A percentile compares a stretch with the other conserved stretches of the same genome.
Conservation (phyloP, 2,113 vertebrate genomes). For the Calidris pygmaea region DNA sequence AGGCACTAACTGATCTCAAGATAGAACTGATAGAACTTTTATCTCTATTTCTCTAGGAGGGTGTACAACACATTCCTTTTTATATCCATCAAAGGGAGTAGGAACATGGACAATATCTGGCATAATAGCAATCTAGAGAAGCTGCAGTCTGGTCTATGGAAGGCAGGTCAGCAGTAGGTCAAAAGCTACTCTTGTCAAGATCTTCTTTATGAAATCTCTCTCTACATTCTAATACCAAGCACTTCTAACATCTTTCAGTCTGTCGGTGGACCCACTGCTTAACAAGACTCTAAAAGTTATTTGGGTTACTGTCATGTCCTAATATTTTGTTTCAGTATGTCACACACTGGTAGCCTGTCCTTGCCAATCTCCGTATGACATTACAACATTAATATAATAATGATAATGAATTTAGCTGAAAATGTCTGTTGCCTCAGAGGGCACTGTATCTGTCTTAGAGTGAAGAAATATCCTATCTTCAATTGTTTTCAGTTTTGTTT, state of each 20-base stretch:
- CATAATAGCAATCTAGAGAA: background rate
- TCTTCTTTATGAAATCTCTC: background rate
- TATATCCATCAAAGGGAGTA: background rate
- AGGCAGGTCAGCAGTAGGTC: background rate
- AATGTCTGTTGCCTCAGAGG: background rate
- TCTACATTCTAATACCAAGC: background rate
- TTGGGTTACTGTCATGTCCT: background rate
- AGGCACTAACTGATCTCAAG: constrained; percentile 14
- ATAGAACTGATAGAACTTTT: background rate
- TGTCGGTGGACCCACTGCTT: background rate
- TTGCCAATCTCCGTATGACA: background rate
- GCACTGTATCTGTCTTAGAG: background rate
- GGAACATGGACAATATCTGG: background rate
- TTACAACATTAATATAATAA: background rate
- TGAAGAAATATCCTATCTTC: background rate
- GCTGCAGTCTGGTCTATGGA: background rate
- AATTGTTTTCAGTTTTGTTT: background rate
- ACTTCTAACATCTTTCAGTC: background rate
- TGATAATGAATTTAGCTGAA: background rate
- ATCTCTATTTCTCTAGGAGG: constrained; percentile 9
- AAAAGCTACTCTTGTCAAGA: background rate
- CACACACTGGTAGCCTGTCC: background rate
- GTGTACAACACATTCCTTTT: background rate
- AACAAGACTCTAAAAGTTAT: background rate
- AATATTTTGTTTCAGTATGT: background rate